Base-by-base conservation (phyloP, 2,888 invertebrate species). In the Netelia virgata region DNA sequence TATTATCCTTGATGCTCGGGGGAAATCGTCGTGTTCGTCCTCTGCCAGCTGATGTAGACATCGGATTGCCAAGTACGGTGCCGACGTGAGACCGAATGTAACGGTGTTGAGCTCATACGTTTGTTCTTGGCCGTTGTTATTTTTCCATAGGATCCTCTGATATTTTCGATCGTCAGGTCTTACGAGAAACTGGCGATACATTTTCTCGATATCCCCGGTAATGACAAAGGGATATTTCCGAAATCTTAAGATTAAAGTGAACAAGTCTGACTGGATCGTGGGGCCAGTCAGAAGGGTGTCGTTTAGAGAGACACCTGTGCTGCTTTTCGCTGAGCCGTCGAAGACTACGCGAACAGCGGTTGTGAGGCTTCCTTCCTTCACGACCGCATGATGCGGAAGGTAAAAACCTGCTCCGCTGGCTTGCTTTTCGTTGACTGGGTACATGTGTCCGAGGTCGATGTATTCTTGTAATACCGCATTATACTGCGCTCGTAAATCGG, bases 261-360 rank as follows among this genome's bases (percentile, higher is more conserved):
- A 57, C 8, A 57, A 16, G 0, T 57, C 57, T 57, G 57, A 57
- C 57, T 57, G 16, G 18, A 57, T 57, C 9, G 57, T 20, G 2
- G 57, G 18, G 16, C 57, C 57, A 18, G 16, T 18, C n/a, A 53
- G 14, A n/a, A 53, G 53, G 53, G 53, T 53, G 5, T 14, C 86
- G 61, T 87, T 87, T 1, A 86, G 61, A 1, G 86, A 86, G 1
- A 72, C 20, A 1, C 86, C 85, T 10, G 73, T 10, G 72, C 53
- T 41, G 84, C 86, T 69, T 5, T 78, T 77, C 2, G 84, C 82
- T 0, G 86, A 85, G 6, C 80, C 86, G 41, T 88, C 83, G 28
- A 87, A 87, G 0, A 86, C 88, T 6, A 86, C 85, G 9, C 85
- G 23, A 1, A 85, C n/a, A 14, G 87, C 82, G 1, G 84, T 87